Conservation (phyloP, 2,113 vertebrate genomes). For the Charadrius vociferus region DNA sequence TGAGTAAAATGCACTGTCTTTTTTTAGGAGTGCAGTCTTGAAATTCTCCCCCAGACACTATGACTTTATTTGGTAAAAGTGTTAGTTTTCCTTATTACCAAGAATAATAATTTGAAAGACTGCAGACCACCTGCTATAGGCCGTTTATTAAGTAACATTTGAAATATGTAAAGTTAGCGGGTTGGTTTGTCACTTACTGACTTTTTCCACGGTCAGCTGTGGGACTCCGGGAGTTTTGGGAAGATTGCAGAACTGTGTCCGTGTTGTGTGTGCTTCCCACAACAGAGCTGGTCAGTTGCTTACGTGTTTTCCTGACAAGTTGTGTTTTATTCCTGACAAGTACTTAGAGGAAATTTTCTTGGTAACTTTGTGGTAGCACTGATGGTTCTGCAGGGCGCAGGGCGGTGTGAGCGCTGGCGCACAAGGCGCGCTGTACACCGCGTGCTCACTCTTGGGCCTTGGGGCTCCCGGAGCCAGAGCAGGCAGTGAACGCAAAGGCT, state of each 20-base stretch:
- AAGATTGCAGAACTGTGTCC: background rate
- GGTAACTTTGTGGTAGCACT: background rate
- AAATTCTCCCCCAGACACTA: background rate
- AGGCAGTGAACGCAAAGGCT: background rate
- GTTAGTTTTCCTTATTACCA: background rate
- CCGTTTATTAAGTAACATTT: background rate
- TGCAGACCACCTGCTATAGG: background rate
- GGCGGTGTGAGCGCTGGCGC: background rate
- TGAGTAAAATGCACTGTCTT: background rate
- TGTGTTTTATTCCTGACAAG: background rate
- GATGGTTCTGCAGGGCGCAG: background rate
- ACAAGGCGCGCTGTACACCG: background rate
- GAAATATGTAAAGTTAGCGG: background rate
- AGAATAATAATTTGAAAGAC: background rate
- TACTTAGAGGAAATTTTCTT: background rate
- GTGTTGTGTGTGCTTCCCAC: background rate
- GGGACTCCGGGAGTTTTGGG: background rate
- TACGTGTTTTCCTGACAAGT: background rate
- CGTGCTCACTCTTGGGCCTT: background rate
- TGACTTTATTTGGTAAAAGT: background rate
- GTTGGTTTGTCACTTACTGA: background rate
- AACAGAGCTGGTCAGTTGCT: background rate
- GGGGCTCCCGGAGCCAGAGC: background rate
- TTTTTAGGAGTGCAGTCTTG: background rate
- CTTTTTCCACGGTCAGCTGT: background rate